A percentile compares a stretch with the other conserved stretches of the same genome.
phyloP scores from a whole-genome alignment of 1,140 invertebrate genomes.

The Tetramorium alpestre region DNA sequence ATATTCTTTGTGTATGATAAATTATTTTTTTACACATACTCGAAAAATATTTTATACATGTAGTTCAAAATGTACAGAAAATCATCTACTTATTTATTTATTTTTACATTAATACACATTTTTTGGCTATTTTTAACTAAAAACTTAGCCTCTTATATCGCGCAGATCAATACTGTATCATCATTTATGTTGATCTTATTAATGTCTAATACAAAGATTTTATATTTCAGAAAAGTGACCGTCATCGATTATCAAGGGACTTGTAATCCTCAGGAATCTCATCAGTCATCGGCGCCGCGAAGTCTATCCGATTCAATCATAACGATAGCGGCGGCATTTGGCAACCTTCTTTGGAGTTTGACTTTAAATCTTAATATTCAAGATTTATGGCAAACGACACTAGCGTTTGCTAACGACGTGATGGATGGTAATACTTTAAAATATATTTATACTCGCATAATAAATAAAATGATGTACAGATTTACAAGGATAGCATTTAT shows the following conservation, averaged over 20 bases:
- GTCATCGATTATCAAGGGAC: slow-evolving; percentile 96
- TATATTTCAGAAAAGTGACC: slow-evolving; percentile 88
- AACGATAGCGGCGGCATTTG: slow-evolving; percentile 71
- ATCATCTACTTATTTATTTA: too few species aligned
- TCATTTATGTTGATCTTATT: too few species aligned
- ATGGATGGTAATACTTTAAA: slow-evolving; percentile 34
- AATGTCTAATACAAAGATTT: too few species aligned
- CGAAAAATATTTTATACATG: too few species aligned
- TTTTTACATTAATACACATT: too few species aligned
- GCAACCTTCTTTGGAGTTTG: slow-evolving; percentile 81
- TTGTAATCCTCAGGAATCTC: slow-evolving; percentile 91
- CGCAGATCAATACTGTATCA: too few species aligned
- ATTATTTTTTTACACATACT: too few species aligned
- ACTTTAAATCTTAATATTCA: slow-evolving; percentile 81
- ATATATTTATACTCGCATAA: not conserved
- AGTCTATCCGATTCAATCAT: slow-evolving; percentile 82
- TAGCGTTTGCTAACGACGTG: slow-evolving; percentile 79
- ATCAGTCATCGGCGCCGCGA: slow-evolving; percentile 88
- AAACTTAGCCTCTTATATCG: too few species aligned
- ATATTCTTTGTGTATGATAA: too few species aligned
- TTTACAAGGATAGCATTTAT: not conserved
- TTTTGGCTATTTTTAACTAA: too few species aligned
- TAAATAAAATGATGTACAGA: not conserved
- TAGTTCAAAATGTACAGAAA: too few species aligned
- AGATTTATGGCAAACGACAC: slow-evolving; percentile 80